A percentile compares a stretch with the other conserved stretches of the same genome.
Conservation (phyloP, 2,113 vertebrate species). For the Marmota monax region DNA sequence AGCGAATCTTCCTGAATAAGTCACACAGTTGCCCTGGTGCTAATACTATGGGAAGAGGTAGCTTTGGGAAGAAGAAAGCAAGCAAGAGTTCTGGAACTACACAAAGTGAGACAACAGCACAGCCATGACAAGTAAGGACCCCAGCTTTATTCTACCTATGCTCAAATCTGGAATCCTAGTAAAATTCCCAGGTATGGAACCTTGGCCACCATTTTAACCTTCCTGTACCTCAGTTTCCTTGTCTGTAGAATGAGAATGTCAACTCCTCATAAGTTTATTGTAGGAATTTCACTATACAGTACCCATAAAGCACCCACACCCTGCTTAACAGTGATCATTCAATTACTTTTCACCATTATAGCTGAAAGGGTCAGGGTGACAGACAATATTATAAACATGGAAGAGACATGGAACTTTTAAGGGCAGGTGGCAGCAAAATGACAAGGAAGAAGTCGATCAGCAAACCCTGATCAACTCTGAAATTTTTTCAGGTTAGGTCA, state of each 20-base stretch:
- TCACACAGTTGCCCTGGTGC: not conserved
- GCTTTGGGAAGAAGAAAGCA: not conserved
- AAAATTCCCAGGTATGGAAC: not conserved
- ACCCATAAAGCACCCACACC: not conserved
- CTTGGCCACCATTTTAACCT: not conserved
- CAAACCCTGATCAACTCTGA: not conserved
- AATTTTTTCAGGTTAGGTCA: not conserved
- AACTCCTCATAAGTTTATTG: not conserved
- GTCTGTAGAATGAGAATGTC: not conserved
- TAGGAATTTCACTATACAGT: not conserved
- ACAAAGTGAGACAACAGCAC: not conserved
- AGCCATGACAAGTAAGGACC: not conserved
- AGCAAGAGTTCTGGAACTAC: not conserved
- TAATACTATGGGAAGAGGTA: not conserved
- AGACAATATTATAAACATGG: not conserved
- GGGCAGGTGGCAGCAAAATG: not conserved
- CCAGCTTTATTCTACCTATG: not conserved
- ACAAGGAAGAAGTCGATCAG: not conserved
- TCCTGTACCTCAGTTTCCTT: not conserved
- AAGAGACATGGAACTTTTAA: not conserved
- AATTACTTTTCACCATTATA: not conserved
- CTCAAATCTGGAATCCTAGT: not conserved
- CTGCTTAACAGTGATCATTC: not conserved
- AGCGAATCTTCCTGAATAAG: not conserved
- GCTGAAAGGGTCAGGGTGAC: not conserved